Percentiles rank a stretch among this genome's conserved stretches.
Evolutionary conservation across 2,113 vertebrate genomes (phyloP).

Genomic region (Baryphthengus martii): DNA sequence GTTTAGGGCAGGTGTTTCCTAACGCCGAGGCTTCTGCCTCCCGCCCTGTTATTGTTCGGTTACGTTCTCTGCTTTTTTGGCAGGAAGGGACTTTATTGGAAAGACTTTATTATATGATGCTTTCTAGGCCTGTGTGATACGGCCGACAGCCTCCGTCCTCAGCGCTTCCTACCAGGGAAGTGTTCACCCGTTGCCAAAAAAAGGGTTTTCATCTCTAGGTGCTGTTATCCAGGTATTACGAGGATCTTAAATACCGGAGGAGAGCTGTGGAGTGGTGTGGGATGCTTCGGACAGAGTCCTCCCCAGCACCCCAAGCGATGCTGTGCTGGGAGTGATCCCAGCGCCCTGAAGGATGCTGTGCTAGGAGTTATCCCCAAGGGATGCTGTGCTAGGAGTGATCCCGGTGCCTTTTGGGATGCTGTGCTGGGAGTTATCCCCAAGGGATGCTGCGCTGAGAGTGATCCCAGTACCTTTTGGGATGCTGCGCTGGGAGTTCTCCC

Average conservation of each 20-base stretch:
- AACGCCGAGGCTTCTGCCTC: background rate
- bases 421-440: too few species aligned
- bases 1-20: background rate
- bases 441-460: too few species aligned
- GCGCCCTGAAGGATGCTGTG: too few species aligned
- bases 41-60: background rate
- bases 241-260: fast-evolving
- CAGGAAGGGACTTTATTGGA: background rate
- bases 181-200: background rate
- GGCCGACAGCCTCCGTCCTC: background rate
- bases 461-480: too few species aligned
- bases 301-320: background rate
- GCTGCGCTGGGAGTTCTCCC: too few species aligned
- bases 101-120: background rate
- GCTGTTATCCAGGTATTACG: background rate
- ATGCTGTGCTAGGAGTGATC: too few species aligned
- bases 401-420: background rate
- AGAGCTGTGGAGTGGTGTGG: background rate
- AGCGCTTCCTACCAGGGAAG: background rate
- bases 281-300: background rate
- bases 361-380: too few species aligned
- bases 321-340: too few species aligned
- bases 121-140: background rate
- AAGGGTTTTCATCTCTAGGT: background rate
- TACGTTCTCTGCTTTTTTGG: background rate